Base-by-base conservation (phyloP, 1,140 invertebrate genomes). In the Zaprionus nigranus region DNA sequence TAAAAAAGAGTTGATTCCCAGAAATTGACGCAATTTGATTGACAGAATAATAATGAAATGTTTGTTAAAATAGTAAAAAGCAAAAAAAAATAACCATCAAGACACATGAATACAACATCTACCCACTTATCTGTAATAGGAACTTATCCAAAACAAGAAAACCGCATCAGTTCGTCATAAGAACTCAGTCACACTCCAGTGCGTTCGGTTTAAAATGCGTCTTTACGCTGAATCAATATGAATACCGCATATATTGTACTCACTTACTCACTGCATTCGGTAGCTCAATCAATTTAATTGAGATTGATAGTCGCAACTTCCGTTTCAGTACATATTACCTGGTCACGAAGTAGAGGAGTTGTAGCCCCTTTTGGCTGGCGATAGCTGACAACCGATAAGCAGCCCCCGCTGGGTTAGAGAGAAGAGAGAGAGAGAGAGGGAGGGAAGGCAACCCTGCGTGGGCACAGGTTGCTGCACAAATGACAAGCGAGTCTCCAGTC, bases 321-420 rank as follows among this genome's bases (percentile, higher is more conserved):
- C 46, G 46, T 51, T 51, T 51, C 46, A 51, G 3, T 24, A 51
- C 46, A 51, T 20, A 51, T 20, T 49, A 20, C 43, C n/a, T 49
- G n/a, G n/a, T 9, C n/a, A 49, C 11, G 46, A 49, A 24, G 46
- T 5, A 13, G 20, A 24, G 12, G 20, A 51, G 13, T 51, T 24
- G 46, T 51, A 9, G 7, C 20, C 6, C 40, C n/a, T n/a, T n/a
- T 46, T 12, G 56, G 3, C 28, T 34, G 49, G 72, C 74, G 77
- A 83, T 83, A 84, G 81, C 72, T 54, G 81, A 54, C 67, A 40
- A 38, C 63, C 65, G 81, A 83, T 83, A 83, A 83, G 81, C 40
- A 46, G 40, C 28, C 46, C 24, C 20, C n/a, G 3, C 20, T 26
- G 38, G 38, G 38, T 15, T 9, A 30, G 28, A 43, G 1, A n/a